These are phyloP conservation scores for Pteropus alecto DNA, from an alignment of 2,113 vertebrate species.

Conservation along the genomic window DNA sequence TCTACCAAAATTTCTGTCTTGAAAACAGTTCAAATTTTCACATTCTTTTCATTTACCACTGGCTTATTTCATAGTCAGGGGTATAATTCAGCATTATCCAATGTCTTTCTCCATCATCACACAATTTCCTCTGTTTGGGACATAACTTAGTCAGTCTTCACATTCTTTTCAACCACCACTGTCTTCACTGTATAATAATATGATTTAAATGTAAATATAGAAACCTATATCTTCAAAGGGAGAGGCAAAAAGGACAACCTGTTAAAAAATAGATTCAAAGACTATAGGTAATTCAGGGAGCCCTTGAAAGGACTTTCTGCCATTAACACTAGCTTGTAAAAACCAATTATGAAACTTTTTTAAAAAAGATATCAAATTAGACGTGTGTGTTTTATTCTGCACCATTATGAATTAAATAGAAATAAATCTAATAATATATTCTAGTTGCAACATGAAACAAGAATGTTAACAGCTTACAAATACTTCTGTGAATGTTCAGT, in stretches of 20 bases:
- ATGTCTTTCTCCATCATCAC: slow-evolving; percentile 48
- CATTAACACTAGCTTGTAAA: slow-evolving; percentile 58
- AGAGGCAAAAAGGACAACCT: not conserved
- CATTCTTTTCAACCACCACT: slow-evolving; percentile 72
- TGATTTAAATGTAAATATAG: slow-evolving; percentile 66
- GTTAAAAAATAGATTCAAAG: slow-evolving; percentile 51
- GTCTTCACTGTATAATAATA: slow-evolving; percentile 59
- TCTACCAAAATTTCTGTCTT: slow-evolving; percentile 43
- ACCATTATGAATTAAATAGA: slow-evolving; percentile 67
- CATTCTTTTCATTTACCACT: slow-evolving; percentile 41
- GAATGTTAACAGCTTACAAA: slow-evolving; percentile 70
- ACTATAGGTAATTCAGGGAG: not conserved
- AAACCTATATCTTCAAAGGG: not conserved
- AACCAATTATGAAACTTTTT: slow-evolving; percentile 53
- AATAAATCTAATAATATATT: slow-evolving; percentile 42
- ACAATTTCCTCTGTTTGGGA: slow-evolving; percentile 66
- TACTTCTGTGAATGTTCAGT: not conserved
- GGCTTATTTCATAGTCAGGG: not conserved
- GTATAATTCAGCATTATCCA: slow-evolving; percentile 9
- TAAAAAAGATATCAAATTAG: slow-evolving; percentile 69
- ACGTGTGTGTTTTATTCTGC: slow-evolving; percentile 70
- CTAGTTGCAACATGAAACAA: slow-evolving; percentile 63
- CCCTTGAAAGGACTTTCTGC: slow-evolving; percentile 25
- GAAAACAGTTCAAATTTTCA: slow-evolving; percentile 70
- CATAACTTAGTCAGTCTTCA: slow-evolving; percentile 65